Evolutionary conservation across 2,113 vertebrate genomes (phyloP).

Genomic region (Gymnorhina tibicen): DNA sequence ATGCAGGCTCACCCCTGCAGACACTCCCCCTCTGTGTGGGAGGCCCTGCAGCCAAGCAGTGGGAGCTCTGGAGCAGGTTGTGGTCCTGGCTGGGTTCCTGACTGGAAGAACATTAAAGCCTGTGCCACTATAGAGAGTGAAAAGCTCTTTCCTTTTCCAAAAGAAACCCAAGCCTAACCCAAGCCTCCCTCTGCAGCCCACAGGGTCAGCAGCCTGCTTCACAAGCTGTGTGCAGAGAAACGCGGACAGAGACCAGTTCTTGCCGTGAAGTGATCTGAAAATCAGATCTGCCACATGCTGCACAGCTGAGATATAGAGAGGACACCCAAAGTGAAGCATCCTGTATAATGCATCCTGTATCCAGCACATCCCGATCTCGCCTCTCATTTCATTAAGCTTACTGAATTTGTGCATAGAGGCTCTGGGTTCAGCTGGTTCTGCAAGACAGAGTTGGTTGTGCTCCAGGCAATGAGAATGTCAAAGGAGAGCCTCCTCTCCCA

Average conservation of each 20-base stretch:
- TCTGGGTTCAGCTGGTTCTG: background rate
- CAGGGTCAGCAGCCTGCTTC: background rate
- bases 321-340: background rate
- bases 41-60: background rate
- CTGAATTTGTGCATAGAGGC: background rate
- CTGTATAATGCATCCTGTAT: background rate
- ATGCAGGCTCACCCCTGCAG: background rate
- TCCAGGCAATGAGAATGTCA: background rate
- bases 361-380: accelerated
- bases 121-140: background rate
- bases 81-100: background rate
- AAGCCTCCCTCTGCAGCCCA: background rate
- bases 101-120: background rate
- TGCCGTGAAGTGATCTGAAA: background rate
- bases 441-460: background rate
- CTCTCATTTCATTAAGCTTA: background rate
- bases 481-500: background rate
- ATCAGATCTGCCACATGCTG: background rate
- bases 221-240: background rate
- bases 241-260: background rate
- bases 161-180: background rate
- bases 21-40: background rate
- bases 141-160: background rate
- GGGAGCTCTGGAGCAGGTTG: background rate
- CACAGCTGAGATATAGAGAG: background rate